Percentiles rank a stretch among this genome's conserved stretches.
These are phyloP conservation scores for Crotalus helleri DNA, from an alignment of 2,113 vertebrate species.

Conservation along the genomic window DNA sequence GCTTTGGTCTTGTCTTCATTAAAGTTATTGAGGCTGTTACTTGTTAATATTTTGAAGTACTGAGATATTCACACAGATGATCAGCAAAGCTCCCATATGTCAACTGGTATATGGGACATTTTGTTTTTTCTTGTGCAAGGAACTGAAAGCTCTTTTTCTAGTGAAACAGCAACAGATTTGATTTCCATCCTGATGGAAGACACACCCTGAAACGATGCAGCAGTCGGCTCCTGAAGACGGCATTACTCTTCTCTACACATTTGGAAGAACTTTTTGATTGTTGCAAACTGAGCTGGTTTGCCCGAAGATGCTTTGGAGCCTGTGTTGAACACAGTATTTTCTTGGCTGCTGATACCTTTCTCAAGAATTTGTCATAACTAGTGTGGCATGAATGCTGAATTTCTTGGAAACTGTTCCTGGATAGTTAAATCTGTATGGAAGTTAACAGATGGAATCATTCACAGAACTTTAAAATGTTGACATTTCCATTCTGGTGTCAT, in stretches of 20 bases:
- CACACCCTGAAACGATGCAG: neutral
- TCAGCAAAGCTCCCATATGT: slow-evolving; percentile 69
- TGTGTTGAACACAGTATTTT: slow-evolving; percentile 46
- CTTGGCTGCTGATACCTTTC: slow-evolving; percentile 39
- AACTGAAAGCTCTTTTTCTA: slow-evolving; percentile 14
- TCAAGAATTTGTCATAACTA: slow-evolving; percentile 28
- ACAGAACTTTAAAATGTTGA: slow-evolving; percentile 52
- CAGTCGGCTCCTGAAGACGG: slow-evolving; percentile 1
- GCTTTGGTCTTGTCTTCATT: slow-evolving; percentile 1
- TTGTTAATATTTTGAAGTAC: slow-evolving; percentile 46
- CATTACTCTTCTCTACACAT: slow-evolving; percentile 4
- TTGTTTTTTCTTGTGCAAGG: slow-evolving; percentile 24
- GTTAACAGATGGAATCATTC: slow-evolving; percentile 48
- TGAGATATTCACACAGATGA: slow-evolving; percentile 61
- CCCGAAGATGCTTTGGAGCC: slow-evolving; percentile 17
- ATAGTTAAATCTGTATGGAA: slow-evolving; percentile 45
- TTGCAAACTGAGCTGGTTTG: slow-evolving; percentile 9
- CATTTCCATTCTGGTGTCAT: slow-evolving; percentile 62
- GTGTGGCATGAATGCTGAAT: slow-evolving; percentile 28
- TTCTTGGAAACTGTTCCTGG: slow-evolving; percentile 56
- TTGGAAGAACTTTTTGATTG: neutral
- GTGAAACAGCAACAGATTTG: slow-evolving; percentile 7
- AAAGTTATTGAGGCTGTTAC: slow-evolving; percentile 5
- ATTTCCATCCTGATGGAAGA: slow-evolving; percentile 3
- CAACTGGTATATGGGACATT: slow-evolving; percentile 11